These are phyloP conservation scores for Gymnopithys bicolor DNA, from an alignment of 2,797 vertebrate genomes.

Conservation along the genomic window DNA sequence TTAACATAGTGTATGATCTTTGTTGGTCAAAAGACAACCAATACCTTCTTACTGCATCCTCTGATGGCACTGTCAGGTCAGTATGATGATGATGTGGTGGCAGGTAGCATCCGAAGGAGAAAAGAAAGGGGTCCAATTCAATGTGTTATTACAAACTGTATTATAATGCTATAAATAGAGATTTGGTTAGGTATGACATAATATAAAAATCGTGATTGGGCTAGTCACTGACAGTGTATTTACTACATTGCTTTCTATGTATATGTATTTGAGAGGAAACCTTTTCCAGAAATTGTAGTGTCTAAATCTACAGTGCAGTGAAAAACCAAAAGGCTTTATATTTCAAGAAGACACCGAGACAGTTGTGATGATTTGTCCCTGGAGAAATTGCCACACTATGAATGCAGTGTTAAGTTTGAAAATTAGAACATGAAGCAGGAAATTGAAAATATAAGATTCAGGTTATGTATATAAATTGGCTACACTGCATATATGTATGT, in stretches of 20 bases:
- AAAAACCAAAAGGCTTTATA: background rate
- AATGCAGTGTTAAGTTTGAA: background rate
- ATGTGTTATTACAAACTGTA: background rate
- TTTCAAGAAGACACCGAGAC: background rate
- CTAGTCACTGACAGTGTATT: background rate
- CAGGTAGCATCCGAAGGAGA: background rate
- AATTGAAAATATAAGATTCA: background rate
- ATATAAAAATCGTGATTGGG: background rate
- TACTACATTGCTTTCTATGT: background rate
- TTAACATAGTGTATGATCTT: slow-evolving; percentile 96
- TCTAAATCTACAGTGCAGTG: background rate
- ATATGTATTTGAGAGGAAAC: background rate
- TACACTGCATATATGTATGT: background rate
- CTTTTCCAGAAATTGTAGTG: background rate
- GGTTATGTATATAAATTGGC: background rate
- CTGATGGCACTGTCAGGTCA: slow-evolving; percentile 94
- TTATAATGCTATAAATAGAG: background rate
- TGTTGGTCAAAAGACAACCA: slow-evolving; percentile 93
- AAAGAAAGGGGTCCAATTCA: background rate
- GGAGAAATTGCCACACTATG: background rate
- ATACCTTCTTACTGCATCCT: slow-evolving; percentile 90
- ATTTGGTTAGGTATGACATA: background rate
- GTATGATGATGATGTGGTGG: slow-evolving; percentile 32
- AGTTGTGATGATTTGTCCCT: background rate
- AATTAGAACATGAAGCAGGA: background rate